phyloP scores from a whole-genome alignment of 2,797 vertebrate genomes.

The Urophycis tenuis region DNA sequence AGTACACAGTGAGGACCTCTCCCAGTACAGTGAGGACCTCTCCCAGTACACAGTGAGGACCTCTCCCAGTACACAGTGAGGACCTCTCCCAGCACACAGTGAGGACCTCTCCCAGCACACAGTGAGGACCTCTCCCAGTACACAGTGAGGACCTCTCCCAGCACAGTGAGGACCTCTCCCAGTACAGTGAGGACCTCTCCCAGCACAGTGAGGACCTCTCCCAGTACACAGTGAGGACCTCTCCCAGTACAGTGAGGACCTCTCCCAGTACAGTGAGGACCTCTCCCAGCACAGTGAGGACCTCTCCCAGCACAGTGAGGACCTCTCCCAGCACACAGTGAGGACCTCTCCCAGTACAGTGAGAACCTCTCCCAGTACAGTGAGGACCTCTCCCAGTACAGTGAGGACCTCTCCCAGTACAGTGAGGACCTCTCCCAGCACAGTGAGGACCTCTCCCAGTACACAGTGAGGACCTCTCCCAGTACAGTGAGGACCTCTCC shows the following conservation, averaged over 20 bases:
- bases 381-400: neutral
- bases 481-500: neutral
- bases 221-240: too few relatives aligned
- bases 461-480: too few relatives aligned
- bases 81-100: too few relatives aligned
- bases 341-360: neutral
- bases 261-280: neutral
- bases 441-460: neutral
- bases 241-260: too few relatives aligned
- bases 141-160: neutral
- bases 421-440: neutral
- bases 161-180: too few relatives aligned
- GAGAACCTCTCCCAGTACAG: too few relatives aligned
- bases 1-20: neutral
- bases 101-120: neutral
- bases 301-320: neutral
- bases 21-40: too few relatives aligned
- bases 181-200: neutral
- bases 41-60: too few relatives aligned
- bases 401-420: too few relatives aligned
- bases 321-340: neutral
- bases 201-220: neutral
- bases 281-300: too few relatives aligned
- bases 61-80: neutral
- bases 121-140: too few relatives aligned